These are phyloP conservation scores for Tragelaphus oryx DNA, from an alignment of 2,797 vertebrate genomes.

Conservation along the genomic window DNA sequence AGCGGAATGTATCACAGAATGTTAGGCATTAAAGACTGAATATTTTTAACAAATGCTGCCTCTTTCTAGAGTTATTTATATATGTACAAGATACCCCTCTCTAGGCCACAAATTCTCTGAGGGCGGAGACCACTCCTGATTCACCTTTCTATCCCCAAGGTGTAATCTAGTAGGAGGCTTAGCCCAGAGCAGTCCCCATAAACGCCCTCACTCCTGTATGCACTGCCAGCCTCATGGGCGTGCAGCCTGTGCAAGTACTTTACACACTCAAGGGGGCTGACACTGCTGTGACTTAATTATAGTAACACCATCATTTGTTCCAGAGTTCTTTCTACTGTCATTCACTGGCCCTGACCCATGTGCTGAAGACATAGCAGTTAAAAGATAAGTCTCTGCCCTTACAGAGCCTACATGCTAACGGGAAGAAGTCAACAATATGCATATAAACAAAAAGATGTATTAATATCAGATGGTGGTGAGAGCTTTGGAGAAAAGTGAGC, in stretches of 20 bases:
- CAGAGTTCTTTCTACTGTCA: not conserved
- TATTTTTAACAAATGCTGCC: conserved; percentile 15
- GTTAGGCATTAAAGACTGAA: not conserved
- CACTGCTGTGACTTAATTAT: not conserved
- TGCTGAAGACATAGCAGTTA: not conserved
- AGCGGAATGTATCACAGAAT: not conserved
- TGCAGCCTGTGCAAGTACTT: not conserved
- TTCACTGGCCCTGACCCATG: not conserved
- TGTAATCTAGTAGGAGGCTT: not conserved
- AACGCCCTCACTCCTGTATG: not conserved
- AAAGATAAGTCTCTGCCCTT: not conserved
- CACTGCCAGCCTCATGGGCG: not conserved
- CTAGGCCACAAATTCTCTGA: not conserved
- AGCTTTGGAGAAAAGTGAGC: not conserved
- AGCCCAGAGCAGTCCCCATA: not conserved
- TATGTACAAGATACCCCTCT: not conserved
- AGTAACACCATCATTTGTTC: not conserved
- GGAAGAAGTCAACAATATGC: not conserved
- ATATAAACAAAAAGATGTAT: not conserved
- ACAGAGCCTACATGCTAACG: not conserved
- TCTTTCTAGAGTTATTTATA: conserved; percentile 7
- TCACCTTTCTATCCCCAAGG: not conserved
- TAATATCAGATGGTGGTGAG: not conserved
- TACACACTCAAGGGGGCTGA: not conserved
- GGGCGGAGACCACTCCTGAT: not conserved